Conservation (phyloP, 2,113 vertebrate genomes). For the Eptesicus fuscus region DNA sequence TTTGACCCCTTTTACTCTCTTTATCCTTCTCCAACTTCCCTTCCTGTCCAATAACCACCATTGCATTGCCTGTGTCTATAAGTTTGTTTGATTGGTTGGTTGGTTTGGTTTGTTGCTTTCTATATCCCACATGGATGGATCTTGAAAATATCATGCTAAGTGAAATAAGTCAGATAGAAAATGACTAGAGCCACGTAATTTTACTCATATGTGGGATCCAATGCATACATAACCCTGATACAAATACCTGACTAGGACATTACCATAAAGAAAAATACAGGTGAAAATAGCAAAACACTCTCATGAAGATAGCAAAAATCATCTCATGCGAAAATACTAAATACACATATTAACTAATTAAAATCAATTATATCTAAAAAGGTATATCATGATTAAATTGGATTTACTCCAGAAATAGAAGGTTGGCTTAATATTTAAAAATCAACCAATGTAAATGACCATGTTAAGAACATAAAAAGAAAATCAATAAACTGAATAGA, state of each 20-base stretch:
- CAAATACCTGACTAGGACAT: not conserved
- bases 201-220: not conserved
- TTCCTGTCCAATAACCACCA: not conserved
- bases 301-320: not conserved
- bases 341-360: not conserved
- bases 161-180: not conserved
- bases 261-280: not conserved
- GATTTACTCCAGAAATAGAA: not conserved
- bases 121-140: not conserved
- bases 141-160: not conserved
- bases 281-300: not conserved
- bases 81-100: not conserved
- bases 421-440: slow-evolving; percentile 20
- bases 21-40: not conserved
- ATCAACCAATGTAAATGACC: not conserved
- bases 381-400: not conserved
- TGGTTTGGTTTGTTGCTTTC: not conserved
- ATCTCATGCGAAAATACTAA: not conserved
- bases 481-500: not conserved
- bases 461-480: not conserved
- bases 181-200: not conserved
- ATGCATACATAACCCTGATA: not conserved
- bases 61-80: not conserved
- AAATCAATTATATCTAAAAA: not conserved
- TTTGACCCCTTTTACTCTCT: not conserved